Percentiles rank a stretch among this genome's conserved stretches.
Conservation (phyloP, 2,797 vertebrate genomes). For the Takifugu rubripes region DNA sequence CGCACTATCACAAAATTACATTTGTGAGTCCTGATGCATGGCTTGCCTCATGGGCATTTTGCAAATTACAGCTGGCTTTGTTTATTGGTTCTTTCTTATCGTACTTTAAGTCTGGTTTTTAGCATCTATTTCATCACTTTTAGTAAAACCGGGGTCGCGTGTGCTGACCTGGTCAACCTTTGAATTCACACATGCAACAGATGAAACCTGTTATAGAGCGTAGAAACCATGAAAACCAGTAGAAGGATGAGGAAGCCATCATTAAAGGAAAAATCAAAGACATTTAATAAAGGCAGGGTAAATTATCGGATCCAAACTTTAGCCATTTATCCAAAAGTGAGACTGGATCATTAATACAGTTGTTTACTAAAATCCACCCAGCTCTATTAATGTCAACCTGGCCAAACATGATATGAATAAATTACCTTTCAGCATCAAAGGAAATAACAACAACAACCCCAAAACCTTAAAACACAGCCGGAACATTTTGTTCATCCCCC, state of each 20-base stretch:
- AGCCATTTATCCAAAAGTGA: background rate
- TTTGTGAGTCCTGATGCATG: slow-evolving; percentile 54
- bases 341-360: background rate
- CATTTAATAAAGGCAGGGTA: background rate
- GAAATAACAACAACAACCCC: background rate
- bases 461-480: background rate
- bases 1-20: slow-evolving; percentile 58
- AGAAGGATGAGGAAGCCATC: too few species aligned
- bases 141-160: background rate
- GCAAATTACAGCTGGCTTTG: slow-evolving; percentile 48
- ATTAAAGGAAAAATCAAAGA: background rate
- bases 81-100: slow-evolving; percentile 21
- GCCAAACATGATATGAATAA: background rate
- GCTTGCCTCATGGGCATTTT: slow-evolving; percentile 44
- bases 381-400: background rate
- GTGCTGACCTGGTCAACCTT: too few species aligned
- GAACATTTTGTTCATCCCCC: background rate
- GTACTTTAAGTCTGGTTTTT: too few species aligned
- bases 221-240: too few species aligned
- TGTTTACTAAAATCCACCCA: background rate
- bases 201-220: too few species aligned
- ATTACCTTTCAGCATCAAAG: background rate
- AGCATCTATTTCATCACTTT: too few species aligned
- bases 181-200: too few species aligned
- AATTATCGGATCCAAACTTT: background rate